Percentiles rank a stretch among this genome's conserved stretches.
Conservation (phyloP, 2,888 invertebrate species). For the Macroteleia sp. region DNA sequence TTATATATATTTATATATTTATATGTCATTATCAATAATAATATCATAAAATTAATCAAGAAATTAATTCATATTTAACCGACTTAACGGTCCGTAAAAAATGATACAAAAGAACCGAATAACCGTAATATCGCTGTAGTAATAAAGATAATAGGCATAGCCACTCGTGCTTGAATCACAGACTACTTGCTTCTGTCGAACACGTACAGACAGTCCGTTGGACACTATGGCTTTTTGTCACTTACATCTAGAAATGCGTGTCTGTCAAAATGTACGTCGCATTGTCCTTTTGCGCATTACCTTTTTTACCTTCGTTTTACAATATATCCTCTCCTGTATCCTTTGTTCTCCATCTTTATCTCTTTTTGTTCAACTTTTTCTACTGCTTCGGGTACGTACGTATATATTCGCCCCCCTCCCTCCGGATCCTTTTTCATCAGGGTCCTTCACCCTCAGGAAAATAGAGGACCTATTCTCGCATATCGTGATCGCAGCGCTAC, state of each 20-base stretch:
- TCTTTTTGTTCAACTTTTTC: conserved; percentile 20
- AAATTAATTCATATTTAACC: conserved; percentile 1
- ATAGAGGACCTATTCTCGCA: conserved; percentile 28
- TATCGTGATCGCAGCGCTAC: conserved; percentile 24
- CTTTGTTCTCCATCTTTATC: too few relatives aligned
- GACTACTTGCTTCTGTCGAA: conserved; percentile 82
- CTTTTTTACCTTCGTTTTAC: conserved; percentile 1
- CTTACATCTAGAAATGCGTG: conserved; percentile 63
- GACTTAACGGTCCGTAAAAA: conserved; percentile 28
- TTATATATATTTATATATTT: conserved; percentile 58
- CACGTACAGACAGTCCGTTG: conserved; percentile 81
- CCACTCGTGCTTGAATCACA: conserved; percentile 83
- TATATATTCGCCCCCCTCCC: background rate
- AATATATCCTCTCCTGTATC: too few relatives aligned
- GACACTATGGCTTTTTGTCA: conserved; percentile 81
- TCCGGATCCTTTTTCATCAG: background rate
- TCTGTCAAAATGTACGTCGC: conserved; percentile 60
- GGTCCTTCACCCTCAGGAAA: too few relatives aligned
- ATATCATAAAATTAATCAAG: conserved; percentile 51
- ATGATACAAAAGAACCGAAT: conserved; percentile 53
- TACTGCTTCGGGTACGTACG: conserved; percentile 32
- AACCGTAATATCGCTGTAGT: conserved; percentile 70
- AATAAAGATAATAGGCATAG: conserved; percentile 83
- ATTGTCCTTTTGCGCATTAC: conserved; percentile 33
- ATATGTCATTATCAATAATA: conserved; percentile 80